A percentile compares a stretch with the other conserved stretches of the same genome.
phyloP scores from a whole-genome alignment of 2,797 vertebrate species.

The Meriones psammophilus region DNA sequence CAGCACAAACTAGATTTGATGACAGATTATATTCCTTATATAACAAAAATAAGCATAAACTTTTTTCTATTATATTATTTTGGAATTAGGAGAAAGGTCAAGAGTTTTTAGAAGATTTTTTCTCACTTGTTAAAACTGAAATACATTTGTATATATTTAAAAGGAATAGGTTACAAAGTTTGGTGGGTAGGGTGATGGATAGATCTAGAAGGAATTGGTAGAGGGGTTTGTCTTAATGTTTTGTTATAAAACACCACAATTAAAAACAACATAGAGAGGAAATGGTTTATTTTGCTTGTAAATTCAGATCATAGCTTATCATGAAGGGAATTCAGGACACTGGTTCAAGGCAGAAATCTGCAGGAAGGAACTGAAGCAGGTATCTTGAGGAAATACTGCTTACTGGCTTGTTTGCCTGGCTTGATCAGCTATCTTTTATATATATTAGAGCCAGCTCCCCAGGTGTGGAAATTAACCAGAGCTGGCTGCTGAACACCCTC shows the following conservation, averaged over 20 bases:
- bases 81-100: neutral
- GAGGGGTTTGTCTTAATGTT: neutral
- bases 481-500: neutral
- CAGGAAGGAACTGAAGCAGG: neutral
- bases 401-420: neutral
- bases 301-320: neutral
- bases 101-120: neutral
- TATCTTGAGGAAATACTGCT: neutral
- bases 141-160: neutral
- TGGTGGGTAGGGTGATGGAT: too few relatives aligned
- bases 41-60: neutral
- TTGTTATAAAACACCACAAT: neutral
- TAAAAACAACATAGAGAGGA: neutral
- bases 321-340: neutral
- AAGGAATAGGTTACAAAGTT: neutral
- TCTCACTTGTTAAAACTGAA: neutral
- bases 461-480: neutral
- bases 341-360: neutral
- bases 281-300: neutral
- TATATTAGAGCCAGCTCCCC: rapidly evolving
- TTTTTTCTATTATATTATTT: neutral
- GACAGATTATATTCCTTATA: neutral
- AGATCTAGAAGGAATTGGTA: neutral
- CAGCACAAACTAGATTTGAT: neutral
- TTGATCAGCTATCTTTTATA: neutral